Evolutionary conservation across 92 coral and sea anemone species (phyloP).

Genomic region (Phenganax marumi): DNA sequence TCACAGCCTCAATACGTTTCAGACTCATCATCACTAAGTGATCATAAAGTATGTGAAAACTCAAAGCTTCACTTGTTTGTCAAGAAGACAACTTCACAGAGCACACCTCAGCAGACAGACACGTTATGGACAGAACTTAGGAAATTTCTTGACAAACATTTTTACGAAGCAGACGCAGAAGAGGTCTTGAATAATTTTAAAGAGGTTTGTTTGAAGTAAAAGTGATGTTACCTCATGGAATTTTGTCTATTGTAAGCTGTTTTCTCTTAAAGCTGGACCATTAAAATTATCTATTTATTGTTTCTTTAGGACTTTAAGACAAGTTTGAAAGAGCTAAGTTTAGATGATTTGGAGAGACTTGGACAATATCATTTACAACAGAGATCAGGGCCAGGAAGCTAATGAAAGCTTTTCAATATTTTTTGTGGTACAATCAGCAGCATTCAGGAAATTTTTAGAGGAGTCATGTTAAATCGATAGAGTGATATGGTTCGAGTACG

Average conservation of each 20-base stretch:
- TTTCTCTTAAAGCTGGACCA: background rate
- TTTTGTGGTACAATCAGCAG: background rate
- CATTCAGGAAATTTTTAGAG: background rate
- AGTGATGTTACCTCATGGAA: background rate
- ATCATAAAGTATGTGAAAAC: constrained; percentile 56
- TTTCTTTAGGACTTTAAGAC: constrained; percentile 68
- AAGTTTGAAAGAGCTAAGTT: constrained; percentile 73
- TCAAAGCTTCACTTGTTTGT: constrained; percentile 71
- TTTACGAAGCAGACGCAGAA: constrained; percentile 69
- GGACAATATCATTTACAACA: constrained; percentile 67
- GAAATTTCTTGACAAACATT: constrained; percentile 58
- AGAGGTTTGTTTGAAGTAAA: constrained; percentile 54
- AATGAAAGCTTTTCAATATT: background rate
- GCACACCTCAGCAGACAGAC: constrained; percentile 32
- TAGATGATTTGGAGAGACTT: constrained; percentile 94
- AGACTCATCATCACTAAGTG: constrained; percentile 66
- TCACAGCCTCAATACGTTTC: no score
- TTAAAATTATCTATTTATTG: no score
- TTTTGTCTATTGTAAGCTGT: background rate
- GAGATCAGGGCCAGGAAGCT: constrained; percentile 17
- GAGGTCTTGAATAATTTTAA: constrained; percentile 61
- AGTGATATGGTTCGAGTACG: background rate
- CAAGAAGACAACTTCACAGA: constrained; percentile 48
- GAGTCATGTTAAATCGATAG: background rate
- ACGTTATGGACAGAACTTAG: constrained; percentile 65